A percentile compares a stretch with the other conserved stretches of the same genome.
Conservation (phyloP, 1,140 invertebrate genomes). For the Drosophila watanabei region DNA sequence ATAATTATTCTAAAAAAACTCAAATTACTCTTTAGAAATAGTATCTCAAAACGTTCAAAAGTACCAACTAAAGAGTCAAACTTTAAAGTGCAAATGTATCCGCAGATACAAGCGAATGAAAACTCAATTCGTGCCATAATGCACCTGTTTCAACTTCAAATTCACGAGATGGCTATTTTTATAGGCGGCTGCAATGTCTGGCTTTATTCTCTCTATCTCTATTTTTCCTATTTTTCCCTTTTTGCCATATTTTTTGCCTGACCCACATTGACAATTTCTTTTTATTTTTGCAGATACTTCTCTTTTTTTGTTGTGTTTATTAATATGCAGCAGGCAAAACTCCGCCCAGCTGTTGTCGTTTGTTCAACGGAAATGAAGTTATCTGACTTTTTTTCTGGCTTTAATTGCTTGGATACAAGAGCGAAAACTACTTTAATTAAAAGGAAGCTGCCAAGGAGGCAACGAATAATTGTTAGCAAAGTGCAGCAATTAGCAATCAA, state of each 20-base stretch:
- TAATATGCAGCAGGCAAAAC: conserved; percentile 61
- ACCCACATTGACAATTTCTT: conserved; percentile 78
- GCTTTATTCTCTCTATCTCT: conserved; percentile 6
- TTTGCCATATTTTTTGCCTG: conserved; percentile 58
- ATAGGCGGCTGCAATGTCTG: conserved; percentile 45
- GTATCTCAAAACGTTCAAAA: conserved; percentile 48
- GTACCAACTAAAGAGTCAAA: conserved; percentile 44
- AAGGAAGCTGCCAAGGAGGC: conserved; percentile 17
- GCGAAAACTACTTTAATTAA: conserved; percentile 39
- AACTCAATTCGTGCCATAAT: conserved; percentile 34
- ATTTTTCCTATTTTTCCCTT: conserved; percentile 22
- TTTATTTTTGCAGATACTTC: neutral
- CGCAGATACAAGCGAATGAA: conserved; percentile 18
- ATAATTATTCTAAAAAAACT: neutral
- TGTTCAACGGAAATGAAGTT: conserved; percentile 74
- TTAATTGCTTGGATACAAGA: conserved; percentile 33
- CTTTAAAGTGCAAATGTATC: conserved; percentile 44
- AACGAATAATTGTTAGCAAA: conserved; percentile 28
- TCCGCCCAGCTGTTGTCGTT: conserved; percentile 64
- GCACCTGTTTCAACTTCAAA: conserved; percentile 78
- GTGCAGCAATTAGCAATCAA: conserved; percentile 18
- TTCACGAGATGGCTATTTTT: conserved; percentile 60
- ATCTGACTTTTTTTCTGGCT: conserved; percentile 48
- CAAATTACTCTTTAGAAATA: neutral
- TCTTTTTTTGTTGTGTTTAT: conserved; percentile 56